Evolutionary conservation across 2,113 vertebrate species (phyloP), one percentile per base, ranked within the genome.

Genomic region (Cyprinodon variegatus): DNA sequence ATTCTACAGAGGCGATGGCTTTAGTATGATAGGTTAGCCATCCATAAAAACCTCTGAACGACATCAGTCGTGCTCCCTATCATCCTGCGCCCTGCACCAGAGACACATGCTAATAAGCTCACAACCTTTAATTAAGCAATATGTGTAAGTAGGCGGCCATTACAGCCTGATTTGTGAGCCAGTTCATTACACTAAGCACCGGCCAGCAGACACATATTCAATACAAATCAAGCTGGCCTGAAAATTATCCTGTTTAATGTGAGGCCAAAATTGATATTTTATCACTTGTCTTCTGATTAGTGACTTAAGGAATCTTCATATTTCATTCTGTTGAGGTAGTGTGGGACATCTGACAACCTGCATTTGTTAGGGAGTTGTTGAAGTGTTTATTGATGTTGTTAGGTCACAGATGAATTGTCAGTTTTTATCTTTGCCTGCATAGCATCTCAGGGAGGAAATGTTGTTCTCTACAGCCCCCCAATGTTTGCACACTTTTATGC

Each of bases 51-150:
- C 94, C 94, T 94, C 92, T 94, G 50, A 80, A 83, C 69, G 88
- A 87, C 91, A 87, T 77, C 75, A 82, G 94, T 93, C 93, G 92
- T 88, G 93, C 95, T 95, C 95, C 96, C 94, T 94, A 95, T 94
- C 95, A 95, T 82, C 73, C 90, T 90, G 93, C 90, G 91, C 94
- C 95, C 95, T 91, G 87, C 92, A 93, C 95, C 95, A 95, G 95
- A 97, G 96, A 99, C 96, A 98, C 98, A 97, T 99, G 98, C 98
- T 98, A 99, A 99, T 98, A 98, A 97, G 96, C 96, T 96, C 95
- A 97, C 97, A 98, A 97, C 97, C 98, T 98, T 98, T 98, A 99
- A 99, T 99, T 98, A 99, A 98, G 96, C 97, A 96, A 96, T 98
- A 99, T 96, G 97, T 97, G 97, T 97, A 99, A 98, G 97, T 96